Conservation (phyloP, 2,888 invertebrate genomes). For the Deroplatys truncata region DNA sequence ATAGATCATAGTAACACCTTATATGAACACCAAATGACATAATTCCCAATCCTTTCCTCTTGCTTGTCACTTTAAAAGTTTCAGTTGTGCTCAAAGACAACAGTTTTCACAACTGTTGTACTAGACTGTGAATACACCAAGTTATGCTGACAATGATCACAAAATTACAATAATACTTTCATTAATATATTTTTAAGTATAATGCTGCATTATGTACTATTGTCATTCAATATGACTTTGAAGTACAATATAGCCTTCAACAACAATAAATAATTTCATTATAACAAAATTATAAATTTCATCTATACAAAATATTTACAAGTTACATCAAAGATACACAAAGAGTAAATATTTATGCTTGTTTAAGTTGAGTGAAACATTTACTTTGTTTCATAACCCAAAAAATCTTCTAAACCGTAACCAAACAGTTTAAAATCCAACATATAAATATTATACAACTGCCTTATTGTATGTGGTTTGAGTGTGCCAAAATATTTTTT, state of each 20-base stretch:
- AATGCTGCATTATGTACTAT: neutral
- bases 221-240: neutral
- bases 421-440: slow-evolving; percentile 79
- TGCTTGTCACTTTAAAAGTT: too few relatives aligned
- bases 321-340: neutral
- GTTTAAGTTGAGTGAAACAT: neutral
- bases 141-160: neutral
- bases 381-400: slow-evolving; percentile 74
- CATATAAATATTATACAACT: slow-evolving; percentile 70
- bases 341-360: too few relatives aligned
- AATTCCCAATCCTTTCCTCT: too few relatives aligned
- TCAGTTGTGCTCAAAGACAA: too few relatives aligned
- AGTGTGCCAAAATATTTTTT: slow-evolving; percentile 68
- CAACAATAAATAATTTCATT: neutral
- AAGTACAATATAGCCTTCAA: neutral
- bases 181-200: neutral
- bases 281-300: neutral
- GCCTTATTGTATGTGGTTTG: slow-evolving; percentile 64
- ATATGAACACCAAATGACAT: too few relatives aligned
- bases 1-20: too few relatives aligned
- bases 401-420: slow-evolving; percentile 70
- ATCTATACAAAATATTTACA: neutral
- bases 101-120: too few relatives aligned
- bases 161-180: neutral
- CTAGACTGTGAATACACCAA: neutral